Conservation (phyloP, 2,888 invertebrate genomes). For the Eupeodes luniger region DNA sequence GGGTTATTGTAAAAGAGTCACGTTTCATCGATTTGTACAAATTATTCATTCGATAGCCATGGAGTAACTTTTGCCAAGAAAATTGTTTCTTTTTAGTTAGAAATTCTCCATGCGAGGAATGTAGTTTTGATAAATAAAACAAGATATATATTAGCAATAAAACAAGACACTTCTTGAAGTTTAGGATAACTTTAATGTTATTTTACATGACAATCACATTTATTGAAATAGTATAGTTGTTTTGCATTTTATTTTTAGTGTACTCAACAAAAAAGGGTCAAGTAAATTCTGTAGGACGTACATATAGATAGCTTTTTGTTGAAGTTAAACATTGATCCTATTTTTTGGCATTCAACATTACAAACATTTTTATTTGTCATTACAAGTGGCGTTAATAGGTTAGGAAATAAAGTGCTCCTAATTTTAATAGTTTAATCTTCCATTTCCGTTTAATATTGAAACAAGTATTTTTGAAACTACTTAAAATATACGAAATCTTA, state of each 20-base stretch:
- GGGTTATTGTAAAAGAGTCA: conserved; percentile 54
- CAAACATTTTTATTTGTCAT: too few relatives aligned
- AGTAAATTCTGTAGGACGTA: too few relatives aligned
- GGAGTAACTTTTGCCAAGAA: conserved; percentile 40
- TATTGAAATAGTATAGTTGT: background rate
- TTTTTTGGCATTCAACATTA: too few relatives aligned
- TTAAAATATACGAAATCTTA: too few relatives aligned
- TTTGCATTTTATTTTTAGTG: background rate
- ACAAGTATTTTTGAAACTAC: too few relatives aligned
- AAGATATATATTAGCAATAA: conserved; percentile 25
- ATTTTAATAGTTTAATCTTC: too few relatives aligned
- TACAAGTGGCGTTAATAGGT: too few relatives aligned
- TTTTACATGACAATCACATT: conserved; percentile 11
- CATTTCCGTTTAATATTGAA: too few relatives aligned
- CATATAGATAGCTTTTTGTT: too few relatives aligned
- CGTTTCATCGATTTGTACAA: conserved; percentile 71
- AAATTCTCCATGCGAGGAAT: conserved; percentile 40
- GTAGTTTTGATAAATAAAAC: conserved; percentile 46
- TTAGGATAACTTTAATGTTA: conserved; percentile 6
- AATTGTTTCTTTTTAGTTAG: conserved; percentile 33
- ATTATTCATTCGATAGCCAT: conserved; percentile 62
- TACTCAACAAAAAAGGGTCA: background rate
- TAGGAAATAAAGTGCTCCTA: too few relatives aligned
- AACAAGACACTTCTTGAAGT: conserved; percentile 24
- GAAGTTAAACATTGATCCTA: too few relatives aligned